Conservation (phyloP, 2,113 vertebrate genomes). For the Seriola rivoliana region DNA sequence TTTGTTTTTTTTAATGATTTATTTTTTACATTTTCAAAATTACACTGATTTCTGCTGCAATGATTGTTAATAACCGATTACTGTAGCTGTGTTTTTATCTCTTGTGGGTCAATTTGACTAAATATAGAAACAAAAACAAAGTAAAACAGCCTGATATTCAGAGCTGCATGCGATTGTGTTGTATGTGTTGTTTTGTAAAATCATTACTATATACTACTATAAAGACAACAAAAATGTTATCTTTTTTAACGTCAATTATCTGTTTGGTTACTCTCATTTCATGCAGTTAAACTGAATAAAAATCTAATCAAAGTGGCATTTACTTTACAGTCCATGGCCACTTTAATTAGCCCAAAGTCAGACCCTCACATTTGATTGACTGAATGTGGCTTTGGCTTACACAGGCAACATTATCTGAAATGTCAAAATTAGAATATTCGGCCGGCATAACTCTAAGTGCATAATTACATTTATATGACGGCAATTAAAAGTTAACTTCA, state of each 20-base stretch:
- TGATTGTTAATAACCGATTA: too few species aligned
- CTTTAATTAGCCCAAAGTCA: slow-evolving; percentile 27
- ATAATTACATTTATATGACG: slow-evolving; percentile 30
- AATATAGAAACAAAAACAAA: background rate
- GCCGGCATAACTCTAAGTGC: slow-evolving; percentile 14
- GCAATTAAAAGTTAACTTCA: slow-evolving; percentile 53
- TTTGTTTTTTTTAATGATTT: too few species aligned
- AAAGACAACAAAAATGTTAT: background rate
- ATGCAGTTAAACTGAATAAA: background rate
- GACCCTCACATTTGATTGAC: slow-evolving; percentile 2
- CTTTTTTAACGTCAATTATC: background rate
- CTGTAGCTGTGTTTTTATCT: too few species aligned
- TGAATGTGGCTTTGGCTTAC: background rate
- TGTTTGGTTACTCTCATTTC: background rate
- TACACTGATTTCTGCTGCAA: background rate
- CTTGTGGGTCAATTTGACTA: background rate
- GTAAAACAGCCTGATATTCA: background rate
- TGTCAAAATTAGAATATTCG: slow-evolving; percentile 64
- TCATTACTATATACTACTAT: background rate
- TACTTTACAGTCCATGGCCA: background rate
- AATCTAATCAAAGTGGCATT: slow-evolving; percentile 6
- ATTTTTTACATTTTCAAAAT: background rate
- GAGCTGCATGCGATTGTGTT: background rate
- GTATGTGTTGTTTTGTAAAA: background rate
- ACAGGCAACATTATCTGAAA: slow-evolving; percentile 32